Evolutionary conservation across 2,113 vertebrate species (phyloP), one percentile per base, ranked within the genome.

Genomic region (Melierax canorus): DNA sequence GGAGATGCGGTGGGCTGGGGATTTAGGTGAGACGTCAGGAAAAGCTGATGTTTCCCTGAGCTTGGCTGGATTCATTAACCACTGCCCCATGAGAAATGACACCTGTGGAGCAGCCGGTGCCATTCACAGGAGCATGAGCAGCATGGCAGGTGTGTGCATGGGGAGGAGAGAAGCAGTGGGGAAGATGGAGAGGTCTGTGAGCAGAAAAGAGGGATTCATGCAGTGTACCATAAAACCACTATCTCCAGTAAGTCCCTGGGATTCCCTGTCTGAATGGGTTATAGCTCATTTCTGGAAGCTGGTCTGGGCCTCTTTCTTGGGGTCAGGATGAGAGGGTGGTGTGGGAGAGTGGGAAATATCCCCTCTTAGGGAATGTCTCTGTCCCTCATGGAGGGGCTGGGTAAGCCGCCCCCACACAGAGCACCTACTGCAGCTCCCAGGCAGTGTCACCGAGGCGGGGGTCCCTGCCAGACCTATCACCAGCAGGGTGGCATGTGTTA

Each of bases 111-210:
- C 27, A 50, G 41, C 0, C 0, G 7, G 30, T 66, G 17, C 10
- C 23, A 1, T 51, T 81, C 10, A 2, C 32, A 59, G 43, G 43
- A 38, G 11, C 51, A 32, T 0, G 4, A 77, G 38, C 29, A 63
- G 38, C 6, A 1, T 3, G 15, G 27, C 5, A 3, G 26, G 15
- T 53, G 17, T 30, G 15, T 27, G 21, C 38, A 19, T 0, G 0
- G 21, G 20, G 27, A 48, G 2, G 4, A 78, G n/a, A 7, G 17
- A 38, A 32, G 30, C 8, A 20, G 5, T 1, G 16, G 27, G 10
- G 66, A 58, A 64, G 13, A 15, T 7, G 11, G 9, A 51, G 39
- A 32, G 3, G 14, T 64, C 26, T 39, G 32, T 56, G 36, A 13
- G 10, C 12, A 62, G 62, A 64, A 75, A 67, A 55, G 26, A 75